Evolutionary conservation across 2,113 vertebrate genomes (phyloP), one percentile per base, ranked within the genome.

Genomic region (Cephalophus harveyi): DNA sequence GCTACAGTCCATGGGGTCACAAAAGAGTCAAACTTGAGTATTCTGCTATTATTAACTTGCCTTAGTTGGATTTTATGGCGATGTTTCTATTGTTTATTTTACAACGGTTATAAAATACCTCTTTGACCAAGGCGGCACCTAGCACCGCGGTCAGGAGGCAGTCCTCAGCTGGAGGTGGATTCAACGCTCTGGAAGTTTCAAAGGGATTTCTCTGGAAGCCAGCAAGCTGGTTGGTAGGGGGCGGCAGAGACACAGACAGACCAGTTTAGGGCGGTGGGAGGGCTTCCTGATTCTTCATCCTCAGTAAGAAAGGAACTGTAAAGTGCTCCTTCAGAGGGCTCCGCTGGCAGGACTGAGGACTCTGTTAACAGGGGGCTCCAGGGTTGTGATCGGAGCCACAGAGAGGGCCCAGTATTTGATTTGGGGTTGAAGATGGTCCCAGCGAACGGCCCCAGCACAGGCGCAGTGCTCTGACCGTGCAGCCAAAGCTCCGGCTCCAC

Each of bases 241-340:
- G 98, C 98, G 98, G 98, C 97, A 99, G 98, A 99, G 98, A 28
- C 96, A 97, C 97, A 98, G 98, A n/a, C 81, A 97, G 94, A 52
- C 52, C 71, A 19, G 57, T 78, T 5, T 76, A 86, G 60, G 83
- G 83, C 48, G 0, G 10, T 90, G n/a, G 25, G 30, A 11, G 40
- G 36, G n/a, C 82, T 52, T 89, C 28, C 78, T 71, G 85, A 27
- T 62, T 67, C 64, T 84, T 55, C 62, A 71, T 81, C 86, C 7
- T 82, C 92, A 94, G 79, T 78, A 71, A 86, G 76, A 67, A 27
- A 16, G 87, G 67, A 92, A 94, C 88, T 9, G 6, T 9, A 0
- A 8, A 64, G 30, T 19, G 91, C 54, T 27, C 54, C 40, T 82
- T 28, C 4, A 5, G 3, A 33, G 23, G 46, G 54, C 57, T 40